Conservation (phyloP, 2,888 invertebrate species). For the Atrina japonica region DNA sequence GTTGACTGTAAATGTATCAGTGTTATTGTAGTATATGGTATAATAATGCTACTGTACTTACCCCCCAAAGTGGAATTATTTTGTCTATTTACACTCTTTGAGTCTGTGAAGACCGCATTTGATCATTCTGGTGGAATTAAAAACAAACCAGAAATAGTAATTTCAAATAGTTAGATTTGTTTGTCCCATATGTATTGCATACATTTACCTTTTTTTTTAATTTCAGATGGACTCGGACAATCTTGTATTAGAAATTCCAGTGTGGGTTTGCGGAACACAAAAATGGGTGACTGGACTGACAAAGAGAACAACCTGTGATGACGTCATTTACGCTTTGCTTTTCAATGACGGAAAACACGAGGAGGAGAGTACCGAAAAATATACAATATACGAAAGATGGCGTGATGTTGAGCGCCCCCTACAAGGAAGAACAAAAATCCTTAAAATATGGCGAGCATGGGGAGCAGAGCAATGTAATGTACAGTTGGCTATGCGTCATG, state of each 20-base stretch:
- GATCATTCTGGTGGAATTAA: too few relatives aligned
- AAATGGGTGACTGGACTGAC: constrained; percentile 91
- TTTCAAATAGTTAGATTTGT: not conserved
- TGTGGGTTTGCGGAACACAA: constrained; percentile 89
- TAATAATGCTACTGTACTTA: too few relatives aligned
- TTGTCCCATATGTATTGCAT: not conserved
- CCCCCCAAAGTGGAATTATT: too few relatives aligned
- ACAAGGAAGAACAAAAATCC: constrained; percentile 87
- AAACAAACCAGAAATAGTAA: too few relatives aligned
- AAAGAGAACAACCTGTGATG: constrained; percentile 89
- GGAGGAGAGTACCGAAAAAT: constrained; percentile 88
- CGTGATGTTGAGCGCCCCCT: constrained; percentile 84
- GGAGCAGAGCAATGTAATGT: constrained; percentile 87
- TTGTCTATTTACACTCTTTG: too few relatives aligned
- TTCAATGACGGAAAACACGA: constrained; percentile 83
- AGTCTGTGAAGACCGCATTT: too few relatives aligned
- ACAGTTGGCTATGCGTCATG: constrained; percentile 73
- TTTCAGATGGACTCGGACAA: constrained; percentile 59
- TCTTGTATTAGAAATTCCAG: constrained; percentile 76
- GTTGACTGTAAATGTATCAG: too few relatives aligned
- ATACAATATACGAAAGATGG: constrained; percentile 85
- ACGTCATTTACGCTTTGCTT: constrained; percentile 88
- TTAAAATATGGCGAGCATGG: constrained; percentile 91
- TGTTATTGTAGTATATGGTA: too few relatives aligned
- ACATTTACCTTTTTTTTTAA: constrained; percentile 2